Evolutionary conservation across 2,797 vertebrate genomes (phyloP), one percentile per base, ranked within the genome.

Genomic region (Coreius guichenoti): DNA sequence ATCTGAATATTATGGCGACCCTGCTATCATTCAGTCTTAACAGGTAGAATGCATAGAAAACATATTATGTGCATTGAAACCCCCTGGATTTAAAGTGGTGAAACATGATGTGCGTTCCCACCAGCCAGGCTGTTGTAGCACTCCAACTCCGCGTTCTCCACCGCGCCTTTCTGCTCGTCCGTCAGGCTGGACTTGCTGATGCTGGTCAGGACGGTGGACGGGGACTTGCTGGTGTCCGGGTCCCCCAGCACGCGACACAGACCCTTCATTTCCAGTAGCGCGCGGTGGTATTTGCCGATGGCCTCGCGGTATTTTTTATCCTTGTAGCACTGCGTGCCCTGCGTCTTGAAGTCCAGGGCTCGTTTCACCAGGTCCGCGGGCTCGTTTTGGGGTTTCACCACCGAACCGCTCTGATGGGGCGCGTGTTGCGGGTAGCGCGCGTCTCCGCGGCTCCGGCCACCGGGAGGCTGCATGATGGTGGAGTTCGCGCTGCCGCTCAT

Each of bases 81-180:
- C 68, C 68, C 23, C 6, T 73, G 43, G 14, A 29, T 61, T 13
- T 12, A 21, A 61, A 26, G 75, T 26, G 73, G 23, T 14, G 19
- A 75, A 63, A 65, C 56, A 39, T 29, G 45, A 83, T 84, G 65
- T 47, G n/a, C 81, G 83, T 78, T 90, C 93, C 93, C 91, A 98
- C 98, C 98, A 93, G 98, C 98, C 93, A 99, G 90, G 93, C 98
- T 99, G 96, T 99, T 99, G 96, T 99, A 99, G 91, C 98, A 99
- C 92, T 99, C 98, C 83, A 99, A 93, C 93, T 99, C 97, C 54
- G 98, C 97, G 87, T 95, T 96, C 93, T 99, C 98, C 94, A 97
- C 96, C 80, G 96, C 96, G 84, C 96, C 96, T 92, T 96, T 95
- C 95, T 99, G 97, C 93, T 99, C 98, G 81, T 97, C 97, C 17